Evolutionary conservation across 2,888 invertebrate species (phyloP), one percentile per base, ranked within the genome.

Genomic region (Rhaphigaster nebulosa): DNA sequence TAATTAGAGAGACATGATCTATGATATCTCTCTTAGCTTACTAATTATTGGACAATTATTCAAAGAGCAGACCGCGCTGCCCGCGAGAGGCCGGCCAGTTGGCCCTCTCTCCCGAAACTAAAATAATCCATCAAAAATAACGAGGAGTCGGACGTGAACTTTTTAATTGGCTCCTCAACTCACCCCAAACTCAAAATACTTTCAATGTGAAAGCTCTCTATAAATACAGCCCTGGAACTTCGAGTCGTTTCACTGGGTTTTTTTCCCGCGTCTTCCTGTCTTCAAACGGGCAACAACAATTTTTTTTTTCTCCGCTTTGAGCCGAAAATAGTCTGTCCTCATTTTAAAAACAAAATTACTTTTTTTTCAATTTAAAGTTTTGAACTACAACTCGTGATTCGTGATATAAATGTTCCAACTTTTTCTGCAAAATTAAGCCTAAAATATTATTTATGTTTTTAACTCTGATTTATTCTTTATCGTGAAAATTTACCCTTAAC

Each of bases 41-140:
- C 84, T 84, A 84, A 84, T 84, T 84, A 84, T 84, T 84, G 20
- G n/a, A 38, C 84, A 84, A 84, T 84, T 84, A 45, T 84, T 84
- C 84, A 84, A 45, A 84, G 26, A n/a, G 45, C 5, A 4, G 45
- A 41, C 45, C 26, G 13, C 13, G 5, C 13, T 26, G 80, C 12
- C 26, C 2, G 41, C 80, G 18, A 38, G 38, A 5, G 3, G 2
- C 6, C 12, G 6, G n/a, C 26, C 84, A 84, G 84, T 50, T 84
- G 84, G 84, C 84, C 38, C 84, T 3, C 45, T 84, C n/a, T n/a
- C 45, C 41, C 45, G 12, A n/a, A 84, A 84, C 84, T 45, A 50
- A 84, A 84, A 84, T 84, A 84, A 84, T 84, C 45, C 84, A 84
- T 84, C 84, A 84, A 84, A 84, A 84, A 84, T 84, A 89, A 89